Evolutionary conservation across 2,888 invertebrate genomes (phyloP).

Genomic region (Camponotus fellah): DNA sequence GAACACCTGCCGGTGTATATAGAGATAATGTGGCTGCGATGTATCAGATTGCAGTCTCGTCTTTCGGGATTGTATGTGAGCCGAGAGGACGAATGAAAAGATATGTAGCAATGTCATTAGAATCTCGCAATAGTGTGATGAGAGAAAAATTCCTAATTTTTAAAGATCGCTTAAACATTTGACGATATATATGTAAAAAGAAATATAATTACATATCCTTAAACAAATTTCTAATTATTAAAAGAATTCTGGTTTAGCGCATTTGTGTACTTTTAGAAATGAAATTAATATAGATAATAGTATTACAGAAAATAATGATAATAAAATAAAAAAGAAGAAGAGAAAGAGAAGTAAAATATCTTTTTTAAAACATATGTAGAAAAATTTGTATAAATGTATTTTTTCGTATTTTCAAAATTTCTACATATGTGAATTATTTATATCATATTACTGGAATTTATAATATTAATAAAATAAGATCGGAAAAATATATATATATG

Average conservation of each 20-base stretch:
- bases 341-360: background rate
- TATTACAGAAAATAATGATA: background rate
- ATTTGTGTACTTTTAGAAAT: background rate
- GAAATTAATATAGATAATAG: background rate
- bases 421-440: background rate
- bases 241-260: background rate
- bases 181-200: background rate
- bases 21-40: slow-evolving; percentile 24
- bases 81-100: slow-evolving; percentile 15
- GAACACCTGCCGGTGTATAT: slow-evolving; percentile 44
- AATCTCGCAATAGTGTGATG: background rate
- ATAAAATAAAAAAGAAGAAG: background rate
- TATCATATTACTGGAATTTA: background rate
- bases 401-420: background rate
- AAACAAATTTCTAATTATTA: background rate
- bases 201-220: background rate
- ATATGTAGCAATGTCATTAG: background rate
- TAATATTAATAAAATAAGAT: background rate
- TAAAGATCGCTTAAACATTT: background rate
- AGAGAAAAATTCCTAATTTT: background rate
- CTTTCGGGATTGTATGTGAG: slow-evolving; percentile 35
- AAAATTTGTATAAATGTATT: background rate
- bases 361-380: background rate
- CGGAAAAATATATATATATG: background rate
- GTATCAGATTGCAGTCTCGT: slow-evolving; percentile 39